Percentiles rank a stretch among this genome's conserved stretches.
Evolutionary conservation across 53 echinoderm and acorn worm genomes (phyloP).

Genomic region (Patiria pectinifera): DNA sequence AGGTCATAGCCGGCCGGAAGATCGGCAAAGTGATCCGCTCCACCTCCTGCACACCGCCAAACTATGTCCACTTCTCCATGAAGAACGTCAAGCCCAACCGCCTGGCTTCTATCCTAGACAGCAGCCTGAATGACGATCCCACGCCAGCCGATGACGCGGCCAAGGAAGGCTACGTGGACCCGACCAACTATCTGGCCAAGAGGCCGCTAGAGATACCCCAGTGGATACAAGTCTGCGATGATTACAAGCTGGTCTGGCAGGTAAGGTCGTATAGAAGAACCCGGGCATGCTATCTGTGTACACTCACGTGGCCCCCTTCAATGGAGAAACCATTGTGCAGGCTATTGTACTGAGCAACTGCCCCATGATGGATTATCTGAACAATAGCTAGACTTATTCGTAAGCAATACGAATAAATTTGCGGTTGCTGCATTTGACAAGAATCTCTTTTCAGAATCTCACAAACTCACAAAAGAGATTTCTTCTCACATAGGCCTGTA

Average conservation of each 20-base stretch:
- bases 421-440: too few relatives aligned
- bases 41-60: constrained; percentile 20
- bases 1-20: constrained; percentile 50
- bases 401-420: too few relatives aligned
- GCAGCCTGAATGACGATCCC: constrained; percentile 36
- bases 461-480: too few relatives aligned
- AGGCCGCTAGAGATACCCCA: constrained; percentile 47
- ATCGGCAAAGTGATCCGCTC: constrained; percentile 25
- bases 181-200: constrained; percentile 57
- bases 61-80: constrained; percentile 57
- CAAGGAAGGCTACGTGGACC: constrained; percentile 61
- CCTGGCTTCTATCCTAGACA: constrained; percentile 45
- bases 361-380: not conserved
- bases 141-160: constrained; percentile 37
- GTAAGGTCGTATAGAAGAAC: constrained; percentile 1
- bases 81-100: constrained; percentile 40
- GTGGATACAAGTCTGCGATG: constrained; percentile 58
- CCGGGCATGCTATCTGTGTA: too few relatives aligned
- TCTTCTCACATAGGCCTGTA: too few relatives aligned
- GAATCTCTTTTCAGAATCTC: too few relatives aligned
- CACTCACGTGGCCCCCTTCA: too few relatives aligned
- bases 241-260: constrained; percentile 59
- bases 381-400: not conserved
- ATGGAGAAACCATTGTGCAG: too few relatives aligned
- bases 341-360: not conserved